Conservation (phyloP, 2,888 invertebrate genomes). For the Tubulanus polymorphus region DNA sequence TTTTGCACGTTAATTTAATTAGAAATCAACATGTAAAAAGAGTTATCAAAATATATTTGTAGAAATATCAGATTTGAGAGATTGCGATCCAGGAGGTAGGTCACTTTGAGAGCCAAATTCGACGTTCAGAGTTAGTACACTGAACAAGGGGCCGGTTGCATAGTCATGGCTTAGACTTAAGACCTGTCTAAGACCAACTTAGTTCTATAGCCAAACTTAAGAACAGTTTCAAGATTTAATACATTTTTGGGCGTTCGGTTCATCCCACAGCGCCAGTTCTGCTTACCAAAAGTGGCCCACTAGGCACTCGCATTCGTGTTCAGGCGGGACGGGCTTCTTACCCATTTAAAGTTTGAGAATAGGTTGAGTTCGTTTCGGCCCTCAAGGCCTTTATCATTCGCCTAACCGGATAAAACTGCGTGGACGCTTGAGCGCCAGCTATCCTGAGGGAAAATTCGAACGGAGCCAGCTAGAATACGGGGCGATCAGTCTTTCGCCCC, state of each 20-base stretch:
- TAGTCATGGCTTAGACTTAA: too few relatives aligned
- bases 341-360: slow-evolving; percentile 76
- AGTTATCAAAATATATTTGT: too few relatives aligned
- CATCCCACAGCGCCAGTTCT: slow-evolving; percentile 77
- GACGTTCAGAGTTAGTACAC: too few relatives aligned
- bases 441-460: slow-evolving; percentile 74
- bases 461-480: slow-evolving; percentile 75
- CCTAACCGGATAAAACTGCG: slow-evolving; percentile 67
- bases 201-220: too few relatives aligned
- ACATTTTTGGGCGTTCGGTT: slow-evolving; percentile 72
- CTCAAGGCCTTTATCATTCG: slow-evolving; percentile 70
- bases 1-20: too few relatives aligned
- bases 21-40: too few relatives aligned
- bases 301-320: slow-evolving; percentile 60
- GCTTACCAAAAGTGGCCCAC: slow-evolving; percentile 74
- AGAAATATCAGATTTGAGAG: too few relatives aligned
- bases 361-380: slow-evolving; percentile 68
- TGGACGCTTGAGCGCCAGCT: slow-evolving; percentile 60
- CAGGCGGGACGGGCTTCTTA: slow-evolving; percentile 64
- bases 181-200: too few relatives aligned
- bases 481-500: slow-evolving; percentile 67
- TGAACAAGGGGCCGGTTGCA: too few relatives aligned
- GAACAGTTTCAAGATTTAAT: too few relatives aligned
- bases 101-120: too few relatives aligned
- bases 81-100: too few relatives aligned